Conservation (phyloP, 1,140 invertebrate genomes). For the Drosophila tristis region DNA sequence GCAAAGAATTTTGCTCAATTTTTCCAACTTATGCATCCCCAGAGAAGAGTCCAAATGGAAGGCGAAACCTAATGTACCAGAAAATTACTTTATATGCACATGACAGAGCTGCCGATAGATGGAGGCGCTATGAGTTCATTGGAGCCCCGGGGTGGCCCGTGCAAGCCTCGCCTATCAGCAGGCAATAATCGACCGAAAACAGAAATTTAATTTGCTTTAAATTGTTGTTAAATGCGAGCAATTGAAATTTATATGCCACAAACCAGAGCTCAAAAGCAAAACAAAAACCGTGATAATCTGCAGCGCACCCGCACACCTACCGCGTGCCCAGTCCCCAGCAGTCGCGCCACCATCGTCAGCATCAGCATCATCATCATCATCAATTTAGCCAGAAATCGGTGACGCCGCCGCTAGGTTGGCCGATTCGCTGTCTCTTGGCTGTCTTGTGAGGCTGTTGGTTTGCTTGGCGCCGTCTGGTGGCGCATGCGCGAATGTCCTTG, state of each 20-base stretch:
- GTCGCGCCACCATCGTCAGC: background rate
- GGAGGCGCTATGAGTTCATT: conserved; percentile 42
- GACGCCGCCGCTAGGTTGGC: conserved; percentile 31
- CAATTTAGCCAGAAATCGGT: conserved; percentile 74
- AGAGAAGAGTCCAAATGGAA: conserved; percentile 39
- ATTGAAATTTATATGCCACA: conserved; percentile 81
- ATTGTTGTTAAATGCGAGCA: conserved; percentile 81
- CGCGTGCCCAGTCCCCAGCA: conserved; percentile 4
- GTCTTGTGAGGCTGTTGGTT: background rate
- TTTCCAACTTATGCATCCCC: conserved; percentile 22
- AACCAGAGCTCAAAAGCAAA: conserved; percentile 52
- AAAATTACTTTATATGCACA: conserved; percentile 81
- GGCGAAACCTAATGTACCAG: conserved; percentile 74
- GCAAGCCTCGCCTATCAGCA: conserved; percentile 64
- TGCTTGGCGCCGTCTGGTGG: conserved; percentile 72
- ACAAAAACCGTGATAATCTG: conserved; percentile 67
- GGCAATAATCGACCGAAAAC: conserved; percentile 68
- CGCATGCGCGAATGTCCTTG: conserved; percentile 80
- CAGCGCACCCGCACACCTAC: conserved; percentile 2
- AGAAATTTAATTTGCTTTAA: conserved; percentile 79
- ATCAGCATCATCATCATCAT: conserved; percentile 62
- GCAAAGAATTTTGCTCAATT: conserved; percentile 41
- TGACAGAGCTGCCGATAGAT: conserved; percentile 74
- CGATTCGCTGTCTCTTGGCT: conserved; percentile 23
- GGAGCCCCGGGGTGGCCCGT: background rate